A percentile compares a stretch with the other conserved stretches of the same genome.
phyloP scores from a whole-genome alignment of 2,113 vertebrate species.

The Oxyruncus cristatus region DNA sequence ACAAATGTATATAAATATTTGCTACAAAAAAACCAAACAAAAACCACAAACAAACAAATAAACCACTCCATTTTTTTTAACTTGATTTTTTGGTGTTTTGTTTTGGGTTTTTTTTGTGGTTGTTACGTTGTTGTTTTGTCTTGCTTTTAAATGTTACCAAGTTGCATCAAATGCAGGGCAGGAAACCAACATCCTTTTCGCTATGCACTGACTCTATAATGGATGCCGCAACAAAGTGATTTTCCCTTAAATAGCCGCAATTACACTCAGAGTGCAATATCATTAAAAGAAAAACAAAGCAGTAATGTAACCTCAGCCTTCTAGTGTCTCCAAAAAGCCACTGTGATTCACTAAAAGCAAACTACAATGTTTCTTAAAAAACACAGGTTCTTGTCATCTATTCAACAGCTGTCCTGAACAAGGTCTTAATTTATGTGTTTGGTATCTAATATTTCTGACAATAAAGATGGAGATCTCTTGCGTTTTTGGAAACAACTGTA shows the following conservation, averaged over 20 bases:
- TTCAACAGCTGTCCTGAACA: rapidly evolving
- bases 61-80: too few relatives aligned
- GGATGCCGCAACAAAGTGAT: neutral
- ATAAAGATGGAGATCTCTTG: neutral
- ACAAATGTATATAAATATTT: neutral
- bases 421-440: neutral
- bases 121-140: neutral
- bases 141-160: neutral
- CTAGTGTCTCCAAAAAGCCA: neutral
- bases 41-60: neutral
- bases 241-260: neutral
- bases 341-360: neutral
- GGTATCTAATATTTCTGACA: neutral
- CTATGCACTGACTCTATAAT: neutral
- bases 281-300: neutral
- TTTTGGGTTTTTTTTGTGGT: neutral
- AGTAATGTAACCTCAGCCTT: neutral
- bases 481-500: neutral
- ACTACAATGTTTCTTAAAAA: neutral
- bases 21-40: neutral
- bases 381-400: neutral
- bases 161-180: neutral
- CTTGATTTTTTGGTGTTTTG: neutral
- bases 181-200: neutral
- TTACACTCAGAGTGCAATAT: neutral